phyloP scores from a whole-genome alignment of 2,797 vertebrate species.

The Mormyrops boulengeri region DNA sequence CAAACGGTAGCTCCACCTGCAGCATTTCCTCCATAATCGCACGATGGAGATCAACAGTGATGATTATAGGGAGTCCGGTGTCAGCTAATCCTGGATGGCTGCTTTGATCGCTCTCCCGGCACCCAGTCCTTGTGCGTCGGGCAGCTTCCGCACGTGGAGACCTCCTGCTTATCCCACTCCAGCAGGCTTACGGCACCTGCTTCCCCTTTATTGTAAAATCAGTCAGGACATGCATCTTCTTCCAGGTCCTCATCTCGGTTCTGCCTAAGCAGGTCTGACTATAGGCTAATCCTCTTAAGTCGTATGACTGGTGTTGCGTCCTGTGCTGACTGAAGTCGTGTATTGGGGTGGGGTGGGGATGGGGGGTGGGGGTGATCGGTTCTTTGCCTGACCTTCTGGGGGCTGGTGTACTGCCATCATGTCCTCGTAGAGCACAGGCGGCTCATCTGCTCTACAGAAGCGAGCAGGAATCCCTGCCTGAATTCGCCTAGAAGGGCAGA shows the following conservation, averaged over 20 bases:
- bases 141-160: background rate
- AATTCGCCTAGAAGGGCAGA: background rate
- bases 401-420: background rate
- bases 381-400: background rate
- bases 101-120: background rate
- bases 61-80: background rate
- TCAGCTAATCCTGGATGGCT: background rate
- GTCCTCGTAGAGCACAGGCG: background rate
- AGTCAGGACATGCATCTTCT: background rate
- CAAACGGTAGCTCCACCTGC: background rate
- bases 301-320: background rate
- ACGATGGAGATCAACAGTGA: background rate
- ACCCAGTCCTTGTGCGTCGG: background rate
- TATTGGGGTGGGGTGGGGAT: background rate
- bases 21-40: background rate
- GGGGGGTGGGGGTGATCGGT: background rate
- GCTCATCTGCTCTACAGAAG: background rate
- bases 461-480: background rate
- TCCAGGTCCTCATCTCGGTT: no score
- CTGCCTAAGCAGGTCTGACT: background rate
- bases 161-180: background rate
- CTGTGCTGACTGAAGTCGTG: background rate
- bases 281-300: slow-evolving; percentile 12
- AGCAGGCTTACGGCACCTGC: background rate
- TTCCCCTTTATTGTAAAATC: background rate